Conservation (phyloP, 2,888 invertebrate genomes). For the Muscina levida region DNA sequence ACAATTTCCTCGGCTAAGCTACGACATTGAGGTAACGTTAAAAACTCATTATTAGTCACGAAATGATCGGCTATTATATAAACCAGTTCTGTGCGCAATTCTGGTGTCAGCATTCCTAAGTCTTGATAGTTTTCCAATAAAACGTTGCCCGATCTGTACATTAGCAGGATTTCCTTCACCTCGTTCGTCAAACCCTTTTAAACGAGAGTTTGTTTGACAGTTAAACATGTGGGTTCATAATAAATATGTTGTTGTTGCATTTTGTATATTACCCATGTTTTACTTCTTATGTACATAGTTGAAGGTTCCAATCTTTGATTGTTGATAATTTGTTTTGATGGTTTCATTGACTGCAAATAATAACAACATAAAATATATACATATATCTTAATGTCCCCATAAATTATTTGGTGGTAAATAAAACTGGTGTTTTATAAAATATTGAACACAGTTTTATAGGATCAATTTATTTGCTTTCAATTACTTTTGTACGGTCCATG, state of each 20-base stretch:
- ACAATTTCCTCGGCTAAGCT: constrained; percentile 54
- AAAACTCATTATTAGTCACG: constrained; percentile 36
- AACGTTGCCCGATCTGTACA: constrained; percentile 37
- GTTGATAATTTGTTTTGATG: constrained; percentile 9
- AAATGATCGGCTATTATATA: constrained; percentile 52
- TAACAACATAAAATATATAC: no score
- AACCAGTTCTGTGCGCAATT: constrained; percentile 46
- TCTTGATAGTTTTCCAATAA: constrained; percentile 27
- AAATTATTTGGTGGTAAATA: no score
- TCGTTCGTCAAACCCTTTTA: constrained; percentile 22
- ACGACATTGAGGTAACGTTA: constrained; percentile 17
- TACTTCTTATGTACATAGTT: background rate
- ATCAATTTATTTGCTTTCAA: no score
- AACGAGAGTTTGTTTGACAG: background rate
- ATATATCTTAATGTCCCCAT: no score
- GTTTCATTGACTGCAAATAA: background rate
- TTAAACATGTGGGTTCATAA: background rate
- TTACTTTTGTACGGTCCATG: no score
- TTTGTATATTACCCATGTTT: constrained; percentile 7
- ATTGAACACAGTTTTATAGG: no score
- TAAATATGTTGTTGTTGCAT: background rate
- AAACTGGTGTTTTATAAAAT: no score
- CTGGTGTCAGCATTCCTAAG: constrained; percentile 30
- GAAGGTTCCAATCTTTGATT: constrained; percentile 12
- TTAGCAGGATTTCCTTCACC: constrained; percentile 34